Percentiles rank a stretch among this genome's conserved stretches.
These are phyloP conservation scores for Cavia aperea DNA, from an alignment of 2,113 vertebrate species.

Conservation along the genomic window DNA sequence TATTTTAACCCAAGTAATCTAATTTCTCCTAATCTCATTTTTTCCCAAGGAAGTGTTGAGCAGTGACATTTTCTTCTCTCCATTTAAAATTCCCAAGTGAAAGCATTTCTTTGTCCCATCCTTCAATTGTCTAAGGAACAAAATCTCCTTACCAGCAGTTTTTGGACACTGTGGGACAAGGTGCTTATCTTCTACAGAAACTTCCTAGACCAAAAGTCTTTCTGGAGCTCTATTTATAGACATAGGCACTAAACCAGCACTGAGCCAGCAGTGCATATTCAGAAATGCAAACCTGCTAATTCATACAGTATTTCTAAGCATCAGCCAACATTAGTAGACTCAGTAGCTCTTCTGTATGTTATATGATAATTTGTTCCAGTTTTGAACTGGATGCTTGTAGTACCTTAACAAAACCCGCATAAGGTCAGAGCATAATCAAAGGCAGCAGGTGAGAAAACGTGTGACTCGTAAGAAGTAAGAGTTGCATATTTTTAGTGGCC, in stretches of 20 bases:
- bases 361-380: neutral
- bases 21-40: slow-evolving; percentile 5
- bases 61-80: neutral
- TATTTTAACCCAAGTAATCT: neutral
- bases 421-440: neutral
- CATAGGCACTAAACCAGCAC: neutral
- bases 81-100: neutral
- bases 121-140: neutral
- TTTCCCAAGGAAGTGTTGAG: slow-evolving; percentile 1
- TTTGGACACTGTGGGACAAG: neutral
- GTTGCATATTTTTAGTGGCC: neutral
- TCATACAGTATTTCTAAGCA: neutral
- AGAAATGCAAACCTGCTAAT: neutral
- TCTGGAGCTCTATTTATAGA: neutral
- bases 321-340: neutral
- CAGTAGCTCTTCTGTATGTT: neutral
- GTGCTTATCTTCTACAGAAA: neutral
- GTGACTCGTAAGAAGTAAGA: neutral
- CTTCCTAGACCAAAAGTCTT: neutral
- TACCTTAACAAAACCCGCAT: neutral
- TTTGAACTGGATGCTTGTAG: neutral
- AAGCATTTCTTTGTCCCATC: neutral
- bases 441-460: neutral
- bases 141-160: neutral
- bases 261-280: neutral